Conservation (phyloP, 2,888 invertebrate species). For the Torymus auratus region DNA sequence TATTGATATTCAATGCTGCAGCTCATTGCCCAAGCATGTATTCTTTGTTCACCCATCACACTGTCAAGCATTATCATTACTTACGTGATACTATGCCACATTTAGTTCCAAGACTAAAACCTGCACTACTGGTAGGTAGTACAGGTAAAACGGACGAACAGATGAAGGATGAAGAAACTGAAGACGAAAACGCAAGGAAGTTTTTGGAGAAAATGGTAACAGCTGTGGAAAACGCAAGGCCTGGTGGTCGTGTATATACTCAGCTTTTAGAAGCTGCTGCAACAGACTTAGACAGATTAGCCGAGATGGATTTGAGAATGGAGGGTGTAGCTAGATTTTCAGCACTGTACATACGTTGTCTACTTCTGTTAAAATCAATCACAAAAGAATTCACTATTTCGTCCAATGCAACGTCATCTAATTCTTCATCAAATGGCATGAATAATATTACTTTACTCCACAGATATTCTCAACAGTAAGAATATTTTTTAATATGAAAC, state of each 20-base stretch:
- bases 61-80: constrained; percentile 94
- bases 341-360: constrained; percentile 85
- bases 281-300: constrained; percentile 80
- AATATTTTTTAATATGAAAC: constrained; percentile 36
- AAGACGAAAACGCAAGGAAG: constrained; percentile 76
- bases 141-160: constrained; percentile 60
- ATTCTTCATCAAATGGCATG: constrained; percentile 74
- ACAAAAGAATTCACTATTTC: constrained; percentile 74
- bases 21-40: constrained; percentile 92
- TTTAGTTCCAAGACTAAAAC: constrained; percentile 86
- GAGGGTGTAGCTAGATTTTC: constrained; percentile 90
- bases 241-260: constrained; percentile 78
- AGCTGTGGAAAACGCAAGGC: constrained; percentile 84
- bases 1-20: constrained; percentile 96
- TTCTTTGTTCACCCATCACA: constrained; percentile 94
- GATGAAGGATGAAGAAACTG: constrained; percentile 62
- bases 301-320: constrained; percentile 88
- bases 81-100: constrained; percentile 94
- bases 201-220: constrained; percentile 86
- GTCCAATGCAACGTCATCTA: constrained; percentile 74
- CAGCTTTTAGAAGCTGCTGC: constrained; percentile 78
- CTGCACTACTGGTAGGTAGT: constrained; percentile 72
- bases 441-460: constrained; percentile 77
- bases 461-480: constrained; percentile 77
- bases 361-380: constrained; percentile 78